Conservation (phyloP, 2,888 invertebrate species). For the Lamellibrachia satsuma region DNA sequence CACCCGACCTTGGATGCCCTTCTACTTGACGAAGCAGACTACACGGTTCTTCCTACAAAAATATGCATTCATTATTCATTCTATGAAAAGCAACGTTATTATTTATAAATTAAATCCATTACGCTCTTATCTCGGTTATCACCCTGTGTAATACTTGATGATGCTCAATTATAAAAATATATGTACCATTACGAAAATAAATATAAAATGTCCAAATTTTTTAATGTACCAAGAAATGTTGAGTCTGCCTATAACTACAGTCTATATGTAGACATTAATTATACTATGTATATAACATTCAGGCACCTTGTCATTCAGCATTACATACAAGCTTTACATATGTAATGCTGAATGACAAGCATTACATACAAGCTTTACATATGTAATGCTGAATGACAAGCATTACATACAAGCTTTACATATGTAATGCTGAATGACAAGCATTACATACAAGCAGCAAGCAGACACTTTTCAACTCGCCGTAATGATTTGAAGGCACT, state of each 20-base stretch:
- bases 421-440: background rate
- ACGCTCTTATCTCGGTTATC: background rate
- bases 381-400: background rate
- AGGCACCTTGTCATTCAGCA: background rate
- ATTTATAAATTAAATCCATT: background rate
- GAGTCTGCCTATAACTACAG: background rate
- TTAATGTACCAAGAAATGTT: background rate
- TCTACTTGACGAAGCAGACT: background rate
- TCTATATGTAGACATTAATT: background rate
- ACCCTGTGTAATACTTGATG: background rate
- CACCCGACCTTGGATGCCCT: background rate
- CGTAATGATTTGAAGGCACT: background rate
- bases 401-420: background rate
- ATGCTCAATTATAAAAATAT: background rate
- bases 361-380: background rate
- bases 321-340: background rate
- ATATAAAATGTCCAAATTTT: no score
- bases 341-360: background rate
- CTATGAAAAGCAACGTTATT: background rate
- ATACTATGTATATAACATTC: background rate
- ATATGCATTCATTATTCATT: background rate
- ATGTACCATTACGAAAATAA: no score
- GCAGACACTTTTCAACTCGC: background rate
- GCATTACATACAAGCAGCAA: background rate
- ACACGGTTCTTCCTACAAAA: background rate